phyloP scores from a whole-genome alignment of 2,113 vertebrate species.

The Dasypus novemcinctus region DNA sequence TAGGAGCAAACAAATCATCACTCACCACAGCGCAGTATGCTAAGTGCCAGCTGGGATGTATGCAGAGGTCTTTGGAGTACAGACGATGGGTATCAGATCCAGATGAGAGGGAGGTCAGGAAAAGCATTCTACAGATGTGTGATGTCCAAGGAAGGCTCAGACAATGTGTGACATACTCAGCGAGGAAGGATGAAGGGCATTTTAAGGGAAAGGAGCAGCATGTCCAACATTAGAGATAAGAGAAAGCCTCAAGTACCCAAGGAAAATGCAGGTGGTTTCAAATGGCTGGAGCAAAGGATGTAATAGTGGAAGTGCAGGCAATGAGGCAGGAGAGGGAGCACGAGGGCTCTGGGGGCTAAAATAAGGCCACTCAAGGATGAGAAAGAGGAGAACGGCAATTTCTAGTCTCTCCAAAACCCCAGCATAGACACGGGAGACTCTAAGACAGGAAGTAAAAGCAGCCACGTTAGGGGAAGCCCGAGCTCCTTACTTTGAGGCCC shows the following conservation, averaged over 20 bases:
- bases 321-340: background rate
- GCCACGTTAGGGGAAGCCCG: background rate
- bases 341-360: background rate
- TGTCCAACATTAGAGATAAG: background rate
- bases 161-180: background rate
- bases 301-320: fast-evolving
- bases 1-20: background rate
- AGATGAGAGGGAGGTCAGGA: background rate
- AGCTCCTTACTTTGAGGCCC: background rate
- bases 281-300: background rate
- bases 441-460: background rate
- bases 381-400: background rate
- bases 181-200: background rate
- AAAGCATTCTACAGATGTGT: background rate
- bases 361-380: background rate
- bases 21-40: no score
- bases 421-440: background rate
- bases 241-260: background rate
- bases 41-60: background rate
- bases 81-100: background rate
- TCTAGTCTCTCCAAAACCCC: background rate
- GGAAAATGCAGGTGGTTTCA: background rate
- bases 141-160: background rate
- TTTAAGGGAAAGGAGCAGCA: background rate
- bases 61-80: background rate